Evolutionary conservation across 2,797 vertebrate genomes (phyloP).

Genomic region (Myotis daubentonii): DNA sequence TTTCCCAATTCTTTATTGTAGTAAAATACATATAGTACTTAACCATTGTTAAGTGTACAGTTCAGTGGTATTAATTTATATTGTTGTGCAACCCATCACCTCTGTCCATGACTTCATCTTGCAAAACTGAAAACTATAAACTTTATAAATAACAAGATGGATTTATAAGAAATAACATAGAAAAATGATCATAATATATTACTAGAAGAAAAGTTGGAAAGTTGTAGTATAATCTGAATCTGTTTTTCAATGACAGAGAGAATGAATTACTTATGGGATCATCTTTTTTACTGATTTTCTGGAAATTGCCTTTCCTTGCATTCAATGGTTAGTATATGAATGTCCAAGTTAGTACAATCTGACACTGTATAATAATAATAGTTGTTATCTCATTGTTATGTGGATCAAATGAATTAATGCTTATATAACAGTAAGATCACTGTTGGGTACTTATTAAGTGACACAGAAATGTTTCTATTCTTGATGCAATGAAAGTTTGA

Average conservation of each 20-base stretch:
- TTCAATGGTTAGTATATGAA: background rate
- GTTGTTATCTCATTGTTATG: background rate
- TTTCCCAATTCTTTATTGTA: background rate
- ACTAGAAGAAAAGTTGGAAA: background rate
- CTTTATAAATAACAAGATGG: background rate
- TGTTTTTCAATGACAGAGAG: background rate
- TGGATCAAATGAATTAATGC: background rate
- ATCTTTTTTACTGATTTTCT: background rate
- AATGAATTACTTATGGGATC: background rate
- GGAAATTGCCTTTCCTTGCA: background rate
- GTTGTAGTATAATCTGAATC: background rate
- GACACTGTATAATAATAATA: background rate
- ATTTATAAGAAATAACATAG: background rate
- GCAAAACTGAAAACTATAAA: background rate
- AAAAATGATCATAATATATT: background rate
- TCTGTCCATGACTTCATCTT: background rate
- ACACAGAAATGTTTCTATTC: conserved; percentile 9
- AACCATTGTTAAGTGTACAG: background rate
- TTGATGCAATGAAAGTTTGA: conserved; percentile 1
- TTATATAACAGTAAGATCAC: background rate
- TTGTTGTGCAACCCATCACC: background rate
- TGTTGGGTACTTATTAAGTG: background rate
- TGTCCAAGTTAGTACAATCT: background rate
- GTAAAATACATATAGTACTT: background rate
- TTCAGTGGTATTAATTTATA: background rate